phyloP scores from a whole-genome alignment of 2,888 invertebrate species.

The Caenorhabditis virilis region DNA sequence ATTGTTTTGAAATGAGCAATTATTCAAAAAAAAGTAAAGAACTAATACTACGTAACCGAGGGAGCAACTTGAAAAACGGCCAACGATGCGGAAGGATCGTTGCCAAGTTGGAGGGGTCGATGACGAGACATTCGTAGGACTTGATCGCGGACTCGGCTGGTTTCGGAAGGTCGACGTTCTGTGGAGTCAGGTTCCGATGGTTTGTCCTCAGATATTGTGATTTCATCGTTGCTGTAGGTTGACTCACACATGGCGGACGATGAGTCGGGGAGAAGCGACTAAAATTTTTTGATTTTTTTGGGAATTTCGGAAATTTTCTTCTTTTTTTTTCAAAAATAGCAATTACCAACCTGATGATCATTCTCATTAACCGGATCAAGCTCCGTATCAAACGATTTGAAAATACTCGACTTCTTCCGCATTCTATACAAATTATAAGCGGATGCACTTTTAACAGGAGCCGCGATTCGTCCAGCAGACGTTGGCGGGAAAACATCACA shows the following conservation, averaged over 20 bases:
- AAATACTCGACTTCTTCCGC: constrained; percentile 41
- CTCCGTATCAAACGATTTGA: constrained; percentile 55
- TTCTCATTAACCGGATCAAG: constrained; percentile 47
- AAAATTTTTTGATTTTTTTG: too few species aligned
- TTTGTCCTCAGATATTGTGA: constrained; percentile 27
- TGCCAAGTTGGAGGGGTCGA: constrained; percentile 37
- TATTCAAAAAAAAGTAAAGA: too few species aligned
- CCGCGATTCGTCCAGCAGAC: constrained; percentile 9
- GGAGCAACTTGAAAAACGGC: constrained; percentile 42
- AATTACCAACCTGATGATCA: constrained; percentile 14
- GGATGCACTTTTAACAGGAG: constrained; percentile 45
- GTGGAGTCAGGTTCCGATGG: not conserved
- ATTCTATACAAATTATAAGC: constrained; percentile 44
- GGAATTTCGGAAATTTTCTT: not conserved
- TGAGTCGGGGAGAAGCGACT: constrained; percentile 14
- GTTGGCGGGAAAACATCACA: constrained; percentile 24
- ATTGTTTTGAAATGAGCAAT: too few species aligned
- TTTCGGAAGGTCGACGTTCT: not conserved
- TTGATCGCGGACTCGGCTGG: constrained; percentile 11
- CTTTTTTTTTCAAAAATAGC: not conserved
- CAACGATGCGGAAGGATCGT: constrained; percentile 30
- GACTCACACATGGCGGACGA: constrained; percentile 10
- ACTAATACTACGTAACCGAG: not conserved
- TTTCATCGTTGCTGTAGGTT: constrained; percentile 26
- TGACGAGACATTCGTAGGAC: constrained; percentile 38